Conservation (phyloP, 2,888 invertebrate genomes). For the Cantharis flavilabris region DNA sequence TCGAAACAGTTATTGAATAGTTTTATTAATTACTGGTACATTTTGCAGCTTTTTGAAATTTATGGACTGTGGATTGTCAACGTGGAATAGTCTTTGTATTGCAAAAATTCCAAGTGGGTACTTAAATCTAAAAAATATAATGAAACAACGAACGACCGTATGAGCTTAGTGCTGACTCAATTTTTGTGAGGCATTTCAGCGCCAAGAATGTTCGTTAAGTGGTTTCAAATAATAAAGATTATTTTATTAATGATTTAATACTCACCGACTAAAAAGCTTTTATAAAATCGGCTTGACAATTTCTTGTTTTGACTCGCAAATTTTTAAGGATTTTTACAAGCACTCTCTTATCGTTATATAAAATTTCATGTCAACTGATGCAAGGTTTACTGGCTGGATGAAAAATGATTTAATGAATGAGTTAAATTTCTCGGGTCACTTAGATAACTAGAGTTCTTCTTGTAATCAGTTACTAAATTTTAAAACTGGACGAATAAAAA, state of each 20-base stretch:
- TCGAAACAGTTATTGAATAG: too few species aligned
- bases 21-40: too few species aligned
- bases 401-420: too few species aligned
- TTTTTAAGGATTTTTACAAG: background rate
- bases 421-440: too few species aligned
- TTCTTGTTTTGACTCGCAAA: background rate
- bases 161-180: background rate
- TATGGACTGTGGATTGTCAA: too few species aligned
- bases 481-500: background rate
- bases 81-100: background rate
- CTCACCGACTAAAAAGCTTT: background rate
- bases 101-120: background rate
- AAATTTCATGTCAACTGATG: background rate
- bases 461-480: background rate
- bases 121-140: background rate
- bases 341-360: background rate
- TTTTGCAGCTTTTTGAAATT: too few species aligned
- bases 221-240: background rate
- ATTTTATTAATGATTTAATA: background rate
- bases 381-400: background rate
- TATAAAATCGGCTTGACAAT: background rate
- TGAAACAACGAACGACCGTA: background rate
- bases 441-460: background rate
- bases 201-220: background rate
- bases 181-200: background rate